Evolutionary conservation across 2,888 invertebrate genomes (phyloP), one percentile per base, ranked within the genome.

Genomic region (Drosophila nr. fundita): DNA sequence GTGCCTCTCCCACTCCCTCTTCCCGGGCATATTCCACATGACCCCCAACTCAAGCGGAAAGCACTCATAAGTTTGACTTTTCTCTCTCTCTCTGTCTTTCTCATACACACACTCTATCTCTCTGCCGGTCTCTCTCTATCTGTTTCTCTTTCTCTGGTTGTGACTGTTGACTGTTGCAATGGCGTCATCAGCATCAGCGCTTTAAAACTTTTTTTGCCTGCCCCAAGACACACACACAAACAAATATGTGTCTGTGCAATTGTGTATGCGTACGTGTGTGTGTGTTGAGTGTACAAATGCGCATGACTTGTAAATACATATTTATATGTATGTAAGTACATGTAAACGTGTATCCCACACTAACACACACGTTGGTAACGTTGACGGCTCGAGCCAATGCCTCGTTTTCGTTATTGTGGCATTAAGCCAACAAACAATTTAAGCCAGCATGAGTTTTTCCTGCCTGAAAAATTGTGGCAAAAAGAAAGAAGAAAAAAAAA

Each of bases 371-470:
- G 42, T 36, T 58, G 48, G 29, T 59, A 42, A 65, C 24, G 50
- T 69, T 66, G 83, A 67, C 77, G 78, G 73, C 80, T 79, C 73
- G 75, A 83, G 80, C 80, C 80, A 76, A 64, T 76, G 77, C 77
- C 67, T 78, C 81, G 83, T 78, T 76, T 80, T 80, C 76, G 78
- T 79, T 82, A 82, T 83, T 83, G 80, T 84, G 84, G 84, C 84
- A 84, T 86, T 84, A 81, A 84, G 84, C 90, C 86, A 85, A 82
- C 87, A 85, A 89, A 89, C 89, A 87, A 89, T 89, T 87, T 87
- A 85, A 89, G 81, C 83, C 88, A 89, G 76, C 83, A 80, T 76
- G 77, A 78, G 77, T 82, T 87, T 89, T 87, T 87, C 83, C 89
- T 79, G 87, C 77, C 74, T 84, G 70, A 76, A 65, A 86, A 86